Evolutionary conservation across 2,888 invertebrate species (phyloP).

Genomic region (Caenorhabditis sp.): DNA sequence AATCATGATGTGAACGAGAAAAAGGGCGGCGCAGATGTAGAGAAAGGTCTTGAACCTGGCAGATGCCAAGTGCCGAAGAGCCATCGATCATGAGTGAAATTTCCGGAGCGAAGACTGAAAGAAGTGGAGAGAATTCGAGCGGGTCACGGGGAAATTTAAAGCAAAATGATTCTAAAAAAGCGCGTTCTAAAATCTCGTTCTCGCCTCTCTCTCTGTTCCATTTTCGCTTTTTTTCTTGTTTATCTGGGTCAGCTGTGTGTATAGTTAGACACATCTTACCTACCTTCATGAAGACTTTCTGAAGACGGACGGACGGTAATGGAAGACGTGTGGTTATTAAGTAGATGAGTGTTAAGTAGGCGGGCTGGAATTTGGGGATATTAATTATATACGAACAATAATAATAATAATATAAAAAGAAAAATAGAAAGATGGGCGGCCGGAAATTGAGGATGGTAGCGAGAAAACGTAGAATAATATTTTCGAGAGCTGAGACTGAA

Average conservation of each 20-base stretch:
- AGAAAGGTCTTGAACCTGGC: constrained; percentile 52
- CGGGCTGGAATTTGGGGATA: no score
- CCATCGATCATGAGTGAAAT: constrained; percentile 56
- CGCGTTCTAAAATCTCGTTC: not conserved
- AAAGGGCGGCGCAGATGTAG: constrained; percentile 31
- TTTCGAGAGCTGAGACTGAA: no score
- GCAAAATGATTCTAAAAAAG: not conserved
- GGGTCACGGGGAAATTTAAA: not conserved
- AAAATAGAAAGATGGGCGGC: no score
- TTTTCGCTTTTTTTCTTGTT: constrained; percentile 30
- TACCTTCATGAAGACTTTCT: constrained; percentile 26
- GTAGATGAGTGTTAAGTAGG: no score
- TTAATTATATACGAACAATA: no score
- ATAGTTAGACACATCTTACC: constrained; percentile 27
- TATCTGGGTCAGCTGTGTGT: constrained; percentile 40
- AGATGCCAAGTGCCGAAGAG: constrained; percentile 45
- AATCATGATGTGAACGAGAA: constrained; percentile 50
- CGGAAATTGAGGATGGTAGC: not conserved
- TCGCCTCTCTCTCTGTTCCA: not conserved
- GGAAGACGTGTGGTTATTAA: constrained; percentile 12
- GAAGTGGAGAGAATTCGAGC: not conserved
- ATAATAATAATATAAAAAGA: no score
- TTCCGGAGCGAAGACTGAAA: constrained; percentile 28
- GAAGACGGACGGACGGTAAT: not conserved
- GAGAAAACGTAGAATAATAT: not conserved